Conservation (phyloP, 2,113 vertebrate species). For the Nothoprocta perdicaria region DNA sequence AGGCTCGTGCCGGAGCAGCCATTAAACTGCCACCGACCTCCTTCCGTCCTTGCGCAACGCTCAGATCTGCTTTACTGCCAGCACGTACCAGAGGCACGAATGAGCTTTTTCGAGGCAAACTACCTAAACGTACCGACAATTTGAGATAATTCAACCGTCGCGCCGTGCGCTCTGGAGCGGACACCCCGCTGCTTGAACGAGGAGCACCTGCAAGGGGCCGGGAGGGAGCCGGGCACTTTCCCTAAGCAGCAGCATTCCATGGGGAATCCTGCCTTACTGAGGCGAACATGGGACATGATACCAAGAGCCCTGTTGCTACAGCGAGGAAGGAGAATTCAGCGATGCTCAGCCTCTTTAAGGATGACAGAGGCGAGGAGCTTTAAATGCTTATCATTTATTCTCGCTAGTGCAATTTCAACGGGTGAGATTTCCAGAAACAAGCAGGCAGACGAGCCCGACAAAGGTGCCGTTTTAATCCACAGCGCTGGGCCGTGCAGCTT, state of each 20-base stretch:
- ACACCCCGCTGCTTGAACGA: not conserved
- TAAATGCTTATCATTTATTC: not conserved
- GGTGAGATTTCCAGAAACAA: not conserved
- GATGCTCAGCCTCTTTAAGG: not conserved
- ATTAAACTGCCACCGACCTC: not conserved
- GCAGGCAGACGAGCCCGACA: not conserved
- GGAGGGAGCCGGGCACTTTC: not conserved
- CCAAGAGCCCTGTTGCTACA: not conserved
- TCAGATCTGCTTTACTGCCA: not conserved
- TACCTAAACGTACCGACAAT: not conserved
- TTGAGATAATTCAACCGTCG: not conserved
- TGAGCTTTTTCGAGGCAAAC: not conserved
- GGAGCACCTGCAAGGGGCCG: not conserved
- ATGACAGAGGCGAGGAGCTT: not conserved
- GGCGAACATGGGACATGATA: not conserved
- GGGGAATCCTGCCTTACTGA: not conserved
- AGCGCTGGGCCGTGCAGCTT: not conserved
- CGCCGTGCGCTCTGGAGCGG: too few species aligned
- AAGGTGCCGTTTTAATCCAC: not conserved
- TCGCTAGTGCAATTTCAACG: not conserved
- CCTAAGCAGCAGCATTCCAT: not conserved
- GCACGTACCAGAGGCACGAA: not conserved
- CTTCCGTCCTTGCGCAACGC: not conserved
- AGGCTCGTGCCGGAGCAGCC: not conserved
- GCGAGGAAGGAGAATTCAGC: not conserved